Evolutionary conservation across 2,113 vertebrate genomes (phyloP).

Genomic region (Oryzias javanicus): DNA sequence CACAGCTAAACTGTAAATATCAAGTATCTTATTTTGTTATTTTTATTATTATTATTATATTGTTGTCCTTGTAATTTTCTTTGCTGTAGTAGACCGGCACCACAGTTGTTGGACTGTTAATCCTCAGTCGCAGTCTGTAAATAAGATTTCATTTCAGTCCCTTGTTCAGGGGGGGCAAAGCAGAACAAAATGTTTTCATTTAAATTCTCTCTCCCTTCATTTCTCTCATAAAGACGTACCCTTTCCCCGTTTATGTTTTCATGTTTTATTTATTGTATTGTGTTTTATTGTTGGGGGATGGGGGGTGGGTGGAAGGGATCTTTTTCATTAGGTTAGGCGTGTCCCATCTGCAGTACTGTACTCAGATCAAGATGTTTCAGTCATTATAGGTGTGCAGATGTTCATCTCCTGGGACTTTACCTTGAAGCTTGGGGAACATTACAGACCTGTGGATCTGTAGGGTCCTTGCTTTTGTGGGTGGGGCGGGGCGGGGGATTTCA

Average conservation of each 20-base stretch:
- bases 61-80: slow-evolving; percentile 77
- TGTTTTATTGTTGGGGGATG: slow-evolving; percentile 14
- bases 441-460: slow-evolving; percentile 57
- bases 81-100: slow-evolving; percentile 70
- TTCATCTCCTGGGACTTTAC: slow-evolving; percentile 55
- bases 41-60: slow-evolving; percentile 78
- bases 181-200: slow-evolving; percentile 75
- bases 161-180: slow-evolving; percentile 59
- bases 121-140: slow-evolving; percentile 77
- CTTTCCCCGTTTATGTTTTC: slow-evolving; percentile 65
- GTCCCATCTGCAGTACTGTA: slow-evolving; percentile 75
- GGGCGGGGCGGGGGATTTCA: slow-evolving; percentile 32
- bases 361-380: slow-evolving; percentile 51
- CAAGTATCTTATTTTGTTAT: slow-evolving; percentile 78
- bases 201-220: slow-evolving; percentile 73
- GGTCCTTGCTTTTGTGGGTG: slow-evolving; percentile 12
- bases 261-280: slow-evolving; percentile 80
- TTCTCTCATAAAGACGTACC: slow-evolving; percentile 51
- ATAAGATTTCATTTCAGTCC: slow-evolving; percentile 76
- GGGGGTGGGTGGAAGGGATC: not conserved
- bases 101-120: slow-evolving; percentile 68
- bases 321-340: slow-evolving; percentile 20
- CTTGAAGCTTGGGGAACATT: slow-evolving; percentile 70
- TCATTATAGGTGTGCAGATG: slow-evolving; percentile 45
- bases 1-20: slow-evolving; percentile 83